phyloP scores from a whole-genome alignment of 35 echinoderm and acorn worm species.

The Heliocidaris erythrogramma region DNA sequence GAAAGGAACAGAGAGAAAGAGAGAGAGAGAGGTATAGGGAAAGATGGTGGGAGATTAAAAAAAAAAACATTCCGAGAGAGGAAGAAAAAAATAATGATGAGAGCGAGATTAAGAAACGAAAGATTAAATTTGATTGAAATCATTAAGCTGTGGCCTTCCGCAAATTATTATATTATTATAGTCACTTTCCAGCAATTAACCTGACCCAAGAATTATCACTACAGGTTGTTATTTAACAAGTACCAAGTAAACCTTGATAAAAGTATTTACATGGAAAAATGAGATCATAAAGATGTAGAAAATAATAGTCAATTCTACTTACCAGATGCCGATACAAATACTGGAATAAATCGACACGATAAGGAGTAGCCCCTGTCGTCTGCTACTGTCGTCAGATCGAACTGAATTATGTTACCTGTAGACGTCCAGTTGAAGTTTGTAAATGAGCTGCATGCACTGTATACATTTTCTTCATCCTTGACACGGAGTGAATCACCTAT shows the following conservation, averaged over 20 bases:
- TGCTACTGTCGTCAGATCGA: neutral
- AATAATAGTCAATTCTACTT: neutral
- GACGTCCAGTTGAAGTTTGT: constrained; percentile 46
- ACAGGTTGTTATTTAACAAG: too few relatives aligned
- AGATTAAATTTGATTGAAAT: too few relatives aligned
- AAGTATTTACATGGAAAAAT: neutral
- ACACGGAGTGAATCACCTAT: constrained; percentile 26
- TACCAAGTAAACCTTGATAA: neutral
- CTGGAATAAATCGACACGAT: constrained; percentile 10
- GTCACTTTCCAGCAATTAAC: too few relatives aligned
- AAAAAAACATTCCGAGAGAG: too few relatives aligned
- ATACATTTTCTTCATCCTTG: constrained; percentile 24
- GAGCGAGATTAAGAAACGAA: neutral
- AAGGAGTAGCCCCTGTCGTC: constrained; percentile 28
- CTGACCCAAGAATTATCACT: neutral
- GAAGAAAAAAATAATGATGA: neutral
- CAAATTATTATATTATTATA: too few relatives aligned
- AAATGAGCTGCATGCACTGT: constrained; percentile 43
- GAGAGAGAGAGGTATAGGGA: neutral
- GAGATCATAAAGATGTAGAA: too few relatives aligned
- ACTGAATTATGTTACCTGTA: constrained; percentile 15
- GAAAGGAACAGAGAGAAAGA: neutral
- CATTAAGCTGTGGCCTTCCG: too few relatives aligned
- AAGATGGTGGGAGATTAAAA: neutral
- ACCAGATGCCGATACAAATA: neutral